Evolutionary conservation across 2,888 invertebrate species (phyloP).

Genomic region (Gryllus longicercus): DNA sequence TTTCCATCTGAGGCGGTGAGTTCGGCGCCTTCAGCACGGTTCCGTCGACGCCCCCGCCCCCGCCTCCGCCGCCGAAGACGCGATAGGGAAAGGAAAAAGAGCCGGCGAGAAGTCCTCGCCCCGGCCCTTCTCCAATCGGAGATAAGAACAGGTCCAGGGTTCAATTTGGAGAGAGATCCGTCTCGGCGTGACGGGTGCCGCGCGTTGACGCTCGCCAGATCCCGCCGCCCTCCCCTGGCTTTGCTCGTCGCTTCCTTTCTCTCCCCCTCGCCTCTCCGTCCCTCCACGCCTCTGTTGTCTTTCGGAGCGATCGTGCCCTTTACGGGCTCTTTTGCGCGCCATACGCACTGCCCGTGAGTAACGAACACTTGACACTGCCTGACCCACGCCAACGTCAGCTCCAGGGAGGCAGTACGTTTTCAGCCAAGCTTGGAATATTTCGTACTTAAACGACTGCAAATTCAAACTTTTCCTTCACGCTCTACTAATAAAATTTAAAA

Average conservation of each 20-base stretch:
- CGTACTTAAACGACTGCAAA: too few species aligned
- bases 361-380: too few species aligned
- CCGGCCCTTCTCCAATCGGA: neutral
- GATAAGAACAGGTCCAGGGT: constrained; percentile 17
- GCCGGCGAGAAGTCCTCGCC: neutral
- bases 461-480: too few species aligned
- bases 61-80: neutral
- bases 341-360: too few species aligned
- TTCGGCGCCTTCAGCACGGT: neutral
- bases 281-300: too few species aligned
- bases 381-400: too few species aligned
- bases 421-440: too few species aligned
- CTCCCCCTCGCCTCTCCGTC: neutral
- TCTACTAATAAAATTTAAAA: too few species aligned
- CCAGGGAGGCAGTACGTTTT: too few species aligned
- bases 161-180: constrained; percentile 17
- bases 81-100: neutral
- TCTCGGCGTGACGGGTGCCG: neutral
- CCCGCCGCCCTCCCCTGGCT: neutral
- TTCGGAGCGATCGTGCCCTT: too few species aligned
- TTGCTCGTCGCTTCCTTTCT: neutral
- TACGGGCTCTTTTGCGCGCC: too few species aligned
- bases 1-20: neutral
- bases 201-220: neutral
- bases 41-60: neutral